Conservation (phyloP, 2,888 invertebrate genomes). For the Cloeon dipterum region DNA sequence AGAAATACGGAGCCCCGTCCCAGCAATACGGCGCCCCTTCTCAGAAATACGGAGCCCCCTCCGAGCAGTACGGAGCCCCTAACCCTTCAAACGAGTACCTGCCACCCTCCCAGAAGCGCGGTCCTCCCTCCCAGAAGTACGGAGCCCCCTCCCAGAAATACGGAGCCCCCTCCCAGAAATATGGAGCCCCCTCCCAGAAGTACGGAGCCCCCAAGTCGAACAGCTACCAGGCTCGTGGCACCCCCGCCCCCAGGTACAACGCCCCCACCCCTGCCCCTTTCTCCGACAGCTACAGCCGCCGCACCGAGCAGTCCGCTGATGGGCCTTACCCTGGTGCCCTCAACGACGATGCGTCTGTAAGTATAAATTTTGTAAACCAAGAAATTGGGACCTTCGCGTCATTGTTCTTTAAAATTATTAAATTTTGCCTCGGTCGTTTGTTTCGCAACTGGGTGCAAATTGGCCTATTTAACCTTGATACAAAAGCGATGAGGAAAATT, state of each 20-base stretch:
- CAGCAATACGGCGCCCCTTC: slow-evolving; percentile 6
- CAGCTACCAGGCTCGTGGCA: slow-evolving; percentile 9
- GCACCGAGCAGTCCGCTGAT: slow-evolving; percentile 1
- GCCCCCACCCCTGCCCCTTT: not conserved
- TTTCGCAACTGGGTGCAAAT: too few species aligned
- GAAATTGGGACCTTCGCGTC: too few species aligned
- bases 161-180: slow-evolving; percentile 6
- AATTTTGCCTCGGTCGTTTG: too few species aligned
- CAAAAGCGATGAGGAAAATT: too few species aligned
- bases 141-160: slow-evolving; percentile 7
- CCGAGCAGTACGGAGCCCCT: too few species aligned
- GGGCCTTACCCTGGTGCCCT: not conserved
- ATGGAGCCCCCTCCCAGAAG: slow-evolving; percentile 4
- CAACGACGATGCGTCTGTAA: slow-evolving; percentile 5
- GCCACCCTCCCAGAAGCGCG: not conserved
- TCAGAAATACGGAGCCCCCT: not conserved
- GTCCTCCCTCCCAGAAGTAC: slow-evolving; percentile 6
- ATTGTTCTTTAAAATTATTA: too few species aligned
- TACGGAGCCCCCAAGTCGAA: slow-evolving; percentile 10
- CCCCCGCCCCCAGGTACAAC: not conserved
- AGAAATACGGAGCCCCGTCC: slow-evolving; percentile 3
- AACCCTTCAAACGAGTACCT: not conserved
- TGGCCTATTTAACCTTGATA: too few species aligned
- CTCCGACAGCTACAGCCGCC: not conserved
- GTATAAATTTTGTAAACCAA: not conserved